Evolutionary conservation across 2,888 invertebrate species (phyloP), one percentile per base, ranked within the genome.

Genomic region (Eristalinus aeneus): DNA sequence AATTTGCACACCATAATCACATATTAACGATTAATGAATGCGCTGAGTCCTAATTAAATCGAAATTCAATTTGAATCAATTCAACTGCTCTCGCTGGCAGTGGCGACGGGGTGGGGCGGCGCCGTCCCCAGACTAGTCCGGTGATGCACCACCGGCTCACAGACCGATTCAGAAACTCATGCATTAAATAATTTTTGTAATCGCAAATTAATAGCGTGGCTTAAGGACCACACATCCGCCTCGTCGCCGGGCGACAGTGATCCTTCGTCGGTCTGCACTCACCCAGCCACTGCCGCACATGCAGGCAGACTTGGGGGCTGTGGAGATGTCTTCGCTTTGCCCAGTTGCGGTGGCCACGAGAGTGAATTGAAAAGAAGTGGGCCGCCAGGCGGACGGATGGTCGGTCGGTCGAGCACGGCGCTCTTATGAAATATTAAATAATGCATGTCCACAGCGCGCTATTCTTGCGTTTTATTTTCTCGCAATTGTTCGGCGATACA

Each of bases 1-100:
- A 86, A 86, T 86, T 86, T 86, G 77, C 77, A 81, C 83, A 54
- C 86, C 86, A 86, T 86, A 86, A 86, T 86, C 82, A 86, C 86
- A 86, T 86, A 86, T 86, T 86, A 86, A 86, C 86, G 69, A 82
- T 86, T 86, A 86, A 86, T 78, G 77, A 77, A 74, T 71, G 65
- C 67, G 69, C 56, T 64, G 74, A 86, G 77, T 86, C 82, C 86
- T 86, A 86, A 86, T 86, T 86, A 81, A 86, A 86, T 86, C 77
- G 82, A 86, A 86, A 78, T 86, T 86, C 86, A 82, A 86, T 86
- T 86, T 82, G 71, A 82, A 78, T 82, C 74, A 65, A 63, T 76
- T 67, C 63, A 56, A 56, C 12, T 56, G 5, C 23, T 4, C 39
- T 27, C 68, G 74, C 61, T 23, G 46, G 36, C 32, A 12, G 56